phyloP scores from a whole-genome alignment of 2,888 invertebrate genomes.

The Cinara cedri region DNA sequence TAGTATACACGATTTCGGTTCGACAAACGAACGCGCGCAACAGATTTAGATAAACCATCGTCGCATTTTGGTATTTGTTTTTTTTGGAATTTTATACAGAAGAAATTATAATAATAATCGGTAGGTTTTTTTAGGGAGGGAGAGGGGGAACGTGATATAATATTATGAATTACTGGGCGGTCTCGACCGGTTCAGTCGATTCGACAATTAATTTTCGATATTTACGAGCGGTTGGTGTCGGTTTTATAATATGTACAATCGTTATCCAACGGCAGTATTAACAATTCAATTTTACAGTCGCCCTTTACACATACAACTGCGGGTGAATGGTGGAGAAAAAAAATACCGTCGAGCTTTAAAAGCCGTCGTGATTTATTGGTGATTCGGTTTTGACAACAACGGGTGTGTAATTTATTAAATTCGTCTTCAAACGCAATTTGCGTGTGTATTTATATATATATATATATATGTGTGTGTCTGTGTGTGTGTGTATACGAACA shows the following conservation, averaged over 20 bases:
- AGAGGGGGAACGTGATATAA: too few relatives aligned
- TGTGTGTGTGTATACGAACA: too few relatives aligned
- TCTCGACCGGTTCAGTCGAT: neutral
- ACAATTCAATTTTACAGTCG: slow-evolving; percentile 6
- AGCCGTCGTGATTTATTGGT: slow-evolving; percentile 1
- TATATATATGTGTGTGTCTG: too few relatives aligned
- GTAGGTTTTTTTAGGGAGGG: too few relatives aligned
- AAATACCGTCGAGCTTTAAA: neutral
- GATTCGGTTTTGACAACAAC: slow-evolving; percentile 12
- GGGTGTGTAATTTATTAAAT: slow-evolving; percentile 12
- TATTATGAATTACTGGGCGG: neutral
- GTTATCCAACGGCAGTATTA: neutral
- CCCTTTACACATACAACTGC: too few relatives aligned
- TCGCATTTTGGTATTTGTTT: too few relatives aligned
- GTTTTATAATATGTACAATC: neutral
- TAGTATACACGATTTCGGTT: too few relatives aligned
- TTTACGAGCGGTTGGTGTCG: neutral
- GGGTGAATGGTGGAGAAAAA: neutral
- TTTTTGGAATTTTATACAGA: too few relatives aligned
- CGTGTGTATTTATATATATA: too few relatives aligned
- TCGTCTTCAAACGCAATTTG: neutral
- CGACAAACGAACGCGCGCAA: too few relatives aligned
- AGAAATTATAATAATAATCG: too few relatives aligned
- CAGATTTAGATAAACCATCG: too few relatives aligned
- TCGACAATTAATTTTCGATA: slow-evolving; percentile 5